phyloP scores from a whole-genome alignment of 2,888 invertebrate species.

The Orthosia gracilis region DNA sequence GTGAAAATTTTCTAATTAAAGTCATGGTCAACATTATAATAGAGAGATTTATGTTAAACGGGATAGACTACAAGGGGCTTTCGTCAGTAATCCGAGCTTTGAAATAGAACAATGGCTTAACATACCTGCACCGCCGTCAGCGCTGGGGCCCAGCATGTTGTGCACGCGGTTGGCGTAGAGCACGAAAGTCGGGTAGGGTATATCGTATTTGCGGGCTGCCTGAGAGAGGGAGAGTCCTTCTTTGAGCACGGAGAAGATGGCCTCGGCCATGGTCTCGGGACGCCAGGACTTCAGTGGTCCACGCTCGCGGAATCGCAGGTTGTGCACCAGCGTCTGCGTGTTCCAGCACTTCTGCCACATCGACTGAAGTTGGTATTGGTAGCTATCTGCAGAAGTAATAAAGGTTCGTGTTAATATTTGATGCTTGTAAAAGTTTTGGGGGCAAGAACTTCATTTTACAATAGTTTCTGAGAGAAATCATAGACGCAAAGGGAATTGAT shows the following conservation, averaged over 20 bases:
- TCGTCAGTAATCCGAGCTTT: slow-evolving; percentile 69
- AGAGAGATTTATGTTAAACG: slow-evolving; percentile 33
- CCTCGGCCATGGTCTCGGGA: slow-evolving; percentile 98
- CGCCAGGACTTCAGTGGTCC: slow-evolving; percentile 98
- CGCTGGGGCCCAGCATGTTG: slow-evolving; percentile 98
- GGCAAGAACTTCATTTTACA: background rate
- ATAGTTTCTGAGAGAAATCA: background rate
- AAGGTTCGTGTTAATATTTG: slow-evolving; percentile 70
- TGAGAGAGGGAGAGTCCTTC: slow-evolving; percentile 97
- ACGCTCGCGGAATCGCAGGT: slow-evolving; percentile 97
- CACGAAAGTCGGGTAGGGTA: slow-evolving; percentile 98
- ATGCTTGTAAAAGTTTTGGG: background rate
- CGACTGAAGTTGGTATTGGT: slow-evolving; percentile 98
- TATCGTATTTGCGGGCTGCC: slow-evolving; percentile 98
- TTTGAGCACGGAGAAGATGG: slow-evolving; percentile 97
- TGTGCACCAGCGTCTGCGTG: slow-evolving; percentile 97
- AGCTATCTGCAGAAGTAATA: slow-evolving; percentile 95
- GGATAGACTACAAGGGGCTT: slow-evolving; percentile 51
- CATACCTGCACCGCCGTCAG: slow-evolving; percentile 97
- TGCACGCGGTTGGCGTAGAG: slow-evolving; percentile 98
- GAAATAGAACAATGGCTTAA: slow-evolving; percentile 59
- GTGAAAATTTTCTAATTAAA: slow-evolving; percentile 30
- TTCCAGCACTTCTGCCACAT: slow-evolving; percentile 99
- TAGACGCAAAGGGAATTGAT: background rate
- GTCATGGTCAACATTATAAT: slow-evolving; percentile 36